Evolutionary conservation across 2,797 vertebrate species (phyloP).

Genomic region (Argyrosomus regius): DNA sequence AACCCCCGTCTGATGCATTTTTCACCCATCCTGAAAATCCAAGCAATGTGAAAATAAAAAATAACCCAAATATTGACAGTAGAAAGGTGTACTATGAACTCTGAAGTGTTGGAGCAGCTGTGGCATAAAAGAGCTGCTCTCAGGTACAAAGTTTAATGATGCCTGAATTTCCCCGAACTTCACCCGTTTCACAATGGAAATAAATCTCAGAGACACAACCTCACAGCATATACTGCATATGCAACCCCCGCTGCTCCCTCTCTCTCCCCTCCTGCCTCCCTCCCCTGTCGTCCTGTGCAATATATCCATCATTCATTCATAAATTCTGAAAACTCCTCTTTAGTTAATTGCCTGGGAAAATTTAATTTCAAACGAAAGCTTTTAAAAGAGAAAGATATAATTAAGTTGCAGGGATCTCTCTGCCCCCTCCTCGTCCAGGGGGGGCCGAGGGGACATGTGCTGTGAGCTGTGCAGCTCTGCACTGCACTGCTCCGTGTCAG

Average conservation of each 20-base stretch:
- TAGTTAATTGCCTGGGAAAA: constrained; percentile 85
- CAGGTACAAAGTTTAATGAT: constrained; percentile 55
- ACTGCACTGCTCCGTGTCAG: constrained; percentile 78
- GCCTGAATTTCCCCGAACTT: constrained; percentile 53
- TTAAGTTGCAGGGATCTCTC: constrained; percentile 83
- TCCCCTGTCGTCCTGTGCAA: constrained; percentile 66
- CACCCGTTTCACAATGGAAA: constrained; percentile 51
- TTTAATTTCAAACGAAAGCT: constrained; percentile 86
- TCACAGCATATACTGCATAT: constrained; percentile 55
- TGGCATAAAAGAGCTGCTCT: constrained; percentile 20
- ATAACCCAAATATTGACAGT: constrained; percentile 54
- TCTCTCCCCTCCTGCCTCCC: background rate
- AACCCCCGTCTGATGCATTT: constrained; percentile 36
- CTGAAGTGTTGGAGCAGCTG: constrained; percentile 30
- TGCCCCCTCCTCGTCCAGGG: constrained; percentile 46
- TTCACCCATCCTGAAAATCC: constrained; percentile 18
- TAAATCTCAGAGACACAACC: constrained; percentile 47
- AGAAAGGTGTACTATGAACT: constrained; percentile 38
- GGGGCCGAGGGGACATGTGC: constrained; percentile 66
- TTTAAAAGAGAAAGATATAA: constrained; percentile 86
- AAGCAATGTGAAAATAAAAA: constrained; percentile 21
- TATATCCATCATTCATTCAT: constrained; percentile 86
- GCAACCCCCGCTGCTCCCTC: constrained; percentile 14
- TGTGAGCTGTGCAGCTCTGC: constrained; percentile 69
- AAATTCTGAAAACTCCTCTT: constrained; percentile 87